phyloP scores from a whole-genome alignment of 2,888 invertebrate species.

The Eugnorisma glareosa region DNA sequence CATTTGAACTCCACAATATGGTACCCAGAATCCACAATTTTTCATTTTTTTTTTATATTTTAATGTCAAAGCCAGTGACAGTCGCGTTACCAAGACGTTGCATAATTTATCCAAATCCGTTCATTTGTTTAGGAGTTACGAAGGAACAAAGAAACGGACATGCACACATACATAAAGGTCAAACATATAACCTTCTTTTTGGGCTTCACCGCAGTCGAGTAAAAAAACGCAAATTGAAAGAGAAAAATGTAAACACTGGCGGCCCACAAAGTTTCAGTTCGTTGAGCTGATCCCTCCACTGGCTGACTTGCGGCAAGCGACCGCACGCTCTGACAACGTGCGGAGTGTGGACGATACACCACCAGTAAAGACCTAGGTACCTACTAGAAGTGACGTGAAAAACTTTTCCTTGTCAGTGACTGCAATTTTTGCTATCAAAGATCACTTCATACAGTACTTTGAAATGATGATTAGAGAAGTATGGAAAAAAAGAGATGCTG shows the following conservation, averaged over 20 bases:
- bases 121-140: not conserved
- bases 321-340: conserved; percentile 60
- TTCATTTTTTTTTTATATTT: too few relatives aligned
- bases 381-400: conserved; percentile 27
- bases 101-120: not conserved
- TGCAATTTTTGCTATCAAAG: not conserved
- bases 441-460: not conserved
- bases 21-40: too few relatives aligned
- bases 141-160: not conserved
- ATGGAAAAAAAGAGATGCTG: not conserved
- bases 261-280: conserved; percentile 54
- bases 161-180: not conserved
- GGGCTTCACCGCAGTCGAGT: not conserved
- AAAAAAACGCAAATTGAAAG: not conserved
- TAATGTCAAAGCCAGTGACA: too few relatives aligned
- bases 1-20: too few relatives aligned
- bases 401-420: not conserved
- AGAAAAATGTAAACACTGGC: conserved; percentile 53
- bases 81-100: too few relatives aligned
- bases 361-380: not conserved
- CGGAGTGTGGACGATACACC: conserved; percentile 41
- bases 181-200: not conserved
- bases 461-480: not conserved
- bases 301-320: conserved; percentile 60
- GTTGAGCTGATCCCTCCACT: conserved; percentile 56